A percentile compares a stretch with the other conserved stretches of the same genome.
These are phyloP conservation scores for Stenichneumon culpator DNA, from an alignment of 2,888 invertebrate species.

Conservation along the genomic window DNA sequence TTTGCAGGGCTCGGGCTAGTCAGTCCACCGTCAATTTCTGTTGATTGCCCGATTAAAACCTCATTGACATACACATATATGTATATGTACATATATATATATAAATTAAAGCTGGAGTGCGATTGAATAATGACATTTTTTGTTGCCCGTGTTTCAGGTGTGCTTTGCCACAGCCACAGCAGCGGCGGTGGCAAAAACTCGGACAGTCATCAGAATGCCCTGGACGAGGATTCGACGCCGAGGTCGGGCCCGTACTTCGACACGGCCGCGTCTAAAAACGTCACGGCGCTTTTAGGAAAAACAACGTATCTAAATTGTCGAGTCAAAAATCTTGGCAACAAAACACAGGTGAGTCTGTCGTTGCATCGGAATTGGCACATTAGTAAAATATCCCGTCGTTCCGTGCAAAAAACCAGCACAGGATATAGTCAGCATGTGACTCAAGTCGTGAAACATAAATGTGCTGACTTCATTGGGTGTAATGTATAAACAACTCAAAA, in stretches of 20 bases:
- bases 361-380: too few relatives aligned
- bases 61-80: not conserved
- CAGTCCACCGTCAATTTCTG: constrained; percentile 29
- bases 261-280: constrained; percentile 90
- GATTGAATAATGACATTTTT: constrained; percentile 2
- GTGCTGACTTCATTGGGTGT: too few relatives aligned
- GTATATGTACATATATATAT: not conserved
- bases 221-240: constrained; percentile 85
- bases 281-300: constrained; percentile 94
- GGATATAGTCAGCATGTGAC: too few relatives aligned
- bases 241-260: constrained; percentile 92
- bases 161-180: constrained; percentile 77
- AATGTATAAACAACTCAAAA: not conserved
- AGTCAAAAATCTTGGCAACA: constrained; percentile 96
- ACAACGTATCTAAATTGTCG: constrained; percentile 96
- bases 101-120: not conserved
- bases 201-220: constrained; percentile 84
- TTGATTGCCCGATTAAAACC: constrained; percentile 54
- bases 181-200: constrained; percentile 79
- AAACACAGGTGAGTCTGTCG: constrained; percentile 90
- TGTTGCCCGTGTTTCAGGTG: constrained; percentile 76
- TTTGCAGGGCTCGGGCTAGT: not conserved
- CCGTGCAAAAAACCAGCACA: too few relatives aligned
- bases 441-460: too few relatives aligned
- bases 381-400: too few relatives aligned